Evolutionary conservation across 2,113 vertebrate species (phyloP).

Genomic region (Malaclemys terrapin): DNA sequence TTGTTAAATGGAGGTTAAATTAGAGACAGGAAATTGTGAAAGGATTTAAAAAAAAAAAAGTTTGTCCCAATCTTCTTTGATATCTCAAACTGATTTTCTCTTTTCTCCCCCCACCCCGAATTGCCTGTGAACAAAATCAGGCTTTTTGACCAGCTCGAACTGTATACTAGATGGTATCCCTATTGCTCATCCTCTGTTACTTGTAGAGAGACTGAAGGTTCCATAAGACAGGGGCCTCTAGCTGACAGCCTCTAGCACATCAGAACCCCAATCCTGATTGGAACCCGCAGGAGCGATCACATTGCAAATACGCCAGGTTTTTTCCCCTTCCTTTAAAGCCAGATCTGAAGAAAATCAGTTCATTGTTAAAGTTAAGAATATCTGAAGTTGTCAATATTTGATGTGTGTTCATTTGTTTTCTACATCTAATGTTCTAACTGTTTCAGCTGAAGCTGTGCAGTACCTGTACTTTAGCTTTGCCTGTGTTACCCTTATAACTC

Average conservation of each 20-base stretch:
- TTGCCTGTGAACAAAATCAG: neutral
- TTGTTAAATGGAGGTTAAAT: conserved; percentile 45
- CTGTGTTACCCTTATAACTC: neutral
- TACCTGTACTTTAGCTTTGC: neutral
- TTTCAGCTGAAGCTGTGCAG: neutral
- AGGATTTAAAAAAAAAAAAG: neutral
- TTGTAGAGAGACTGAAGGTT: neutral
- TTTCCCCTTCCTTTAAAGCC: neutral
- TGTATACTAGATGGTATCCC: neutral
- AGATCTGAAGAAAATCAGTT: neutral
- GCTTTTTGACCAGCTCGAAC: neutral
- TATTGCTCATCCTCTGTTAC: neutral
- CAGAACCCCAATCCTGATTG: neutral
- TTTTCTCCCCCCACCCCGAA: neutral
- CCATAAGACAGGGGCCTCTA: fast-evolving
- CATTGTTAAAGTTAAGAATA: neutral
- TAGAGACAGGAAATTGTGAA: neutral
- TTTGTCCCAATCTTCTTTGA: neutral
- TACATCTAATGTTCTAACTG: neutral
- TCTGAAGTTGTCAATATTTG: neutral
- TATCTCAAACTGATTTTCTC: neutral
- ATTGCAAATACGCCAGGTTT: neutral
- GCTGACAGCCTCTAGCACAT: neutral
- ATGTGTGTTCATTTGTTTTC: neutral
- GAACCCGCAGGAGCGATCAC: neutral